Conservation (phyloP, 2,888 invertebrate species). For the Eristalis pertinax region DNA sequence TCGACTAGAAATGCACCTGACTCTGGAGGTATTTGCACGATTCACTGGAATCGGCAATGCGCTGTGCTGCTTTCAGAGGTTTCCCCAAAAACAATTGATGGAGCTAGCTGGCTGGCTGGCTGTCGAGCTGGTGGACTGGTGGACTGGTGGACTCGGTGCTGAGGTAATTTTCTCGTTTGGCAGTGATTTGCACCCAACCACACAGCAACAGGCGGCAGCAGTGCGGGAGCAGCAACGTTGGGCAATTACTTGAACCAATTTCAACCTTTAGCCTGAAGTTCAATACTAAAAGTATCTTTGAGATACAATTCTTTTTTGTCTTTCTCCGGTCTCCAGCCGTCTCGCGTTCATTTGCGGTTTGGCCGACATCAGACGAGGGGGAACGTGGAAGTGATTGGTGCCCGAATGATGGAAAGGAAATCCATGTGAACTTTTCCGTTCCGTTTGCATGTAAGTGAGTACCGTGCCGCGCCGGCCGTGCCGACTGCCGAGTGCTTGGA, state of each 20-base stretch:
- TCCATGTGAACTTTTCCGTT: constrained; percentile 70
- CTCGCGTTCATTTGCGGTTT: constrained; percentile 41
- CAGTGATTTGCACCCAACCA: constrained; percentile 65
- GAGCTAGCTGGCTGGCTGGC: not conserved
- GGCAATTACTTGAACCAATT: constrained; percentile 81
- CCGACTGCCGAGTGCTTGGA: not conserved
- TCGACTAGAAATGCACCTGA: constrained; percentile 79
- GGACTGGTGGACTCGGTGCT: constrained; percentile 32
- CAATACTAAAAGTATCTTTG: constrained; percentile 77
- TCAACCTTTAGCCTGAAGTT: constrained; percentile 82
- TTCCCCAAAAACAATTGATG: constrained; percentile 40
- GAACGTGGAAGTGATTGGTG: constrained; percentile 50
- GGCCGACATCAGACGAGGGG: constrained; percentile 55
- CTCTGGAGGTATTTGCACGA: constrained; percentile 75
- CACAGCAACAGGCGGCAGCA: not conserved
- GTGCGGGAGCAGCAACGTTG: constrained; percentile 56
- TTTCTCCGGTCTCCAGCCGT: constrained; percentile 15
- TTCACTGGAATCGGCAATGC: constrained; percentile 51
- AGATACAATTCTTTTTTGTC: constrained; percentile 33
- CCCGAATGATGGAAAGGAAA: constrained; percentile 48
- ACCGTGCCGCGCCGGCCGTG: not conserved
- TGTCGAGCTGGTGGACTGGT: not conserved
- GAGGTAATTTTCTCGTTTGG: constrained; percentile 66
- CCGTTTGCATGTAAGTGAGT: constrained; percentile 17
- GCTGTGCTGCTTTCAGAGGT: constrained; percentile 42